These are phyloP conservation scores for Eptesicus fuscus DNA, from an alignment of 2,113 vertebrate species.

Conservation along the genomic window DNA sequence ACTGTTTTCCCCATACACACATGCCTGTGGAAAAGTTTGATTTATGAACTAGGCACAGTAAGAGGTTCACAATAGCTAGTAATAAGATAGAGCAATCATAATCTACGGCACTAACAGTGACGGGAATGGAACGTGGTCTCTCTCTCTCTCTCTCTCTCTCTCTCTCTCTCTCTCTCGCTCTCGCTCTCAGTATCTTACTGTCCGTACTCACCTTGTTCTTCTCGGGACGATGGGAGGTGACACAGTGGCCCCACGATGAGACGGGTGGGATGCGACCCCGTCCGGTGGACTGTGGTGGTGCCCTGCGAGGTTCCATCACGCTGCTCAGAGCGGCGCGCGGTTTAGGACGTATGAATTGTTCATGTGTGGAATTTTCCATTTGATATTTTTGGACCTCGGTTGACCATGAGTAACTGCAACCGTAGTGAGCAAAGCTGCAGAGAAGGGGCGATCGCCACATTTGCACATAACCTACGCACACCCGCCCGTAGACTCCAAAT, in stretches of 20 bases:
- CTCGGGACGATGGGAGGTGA: background rate
- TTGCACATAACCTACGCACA: background rate
- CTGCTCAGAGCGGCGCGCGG: background rate
- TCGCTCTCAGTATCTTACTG: background rate
- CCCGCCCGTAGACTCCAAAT: background rate
- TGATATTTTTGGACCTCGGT: background rate
- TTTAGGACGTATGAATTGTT: background rate
- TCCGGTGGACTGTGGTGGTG: rapidly evolving
- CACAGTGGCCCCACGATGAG: background rate
- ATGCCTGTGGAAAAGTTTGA: background rate
- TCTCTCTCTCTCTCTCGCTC: too few species aligned
- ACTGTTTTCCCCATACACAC: background rate
- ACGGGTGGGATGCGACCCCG: too few species aligned
- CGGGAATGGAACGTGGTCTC: background rate
- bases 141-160: too few species aligned
- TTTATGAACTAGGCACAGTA: background rate
- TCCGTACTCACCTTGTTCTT: too few species aligned
- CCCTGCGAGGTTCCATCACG: background rate
- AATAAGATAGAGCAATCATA: too few species aligned
- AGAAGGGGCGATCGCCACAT: background rate
- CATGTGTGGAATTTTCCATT: background rate
- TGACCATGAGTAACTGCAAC: background rate
- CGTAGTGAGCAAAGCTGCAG: background rate
- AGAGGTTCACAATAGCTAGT: background rate
- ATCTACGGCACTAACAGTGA: background rate